phyloP scores from a whole-genome alignment of 2,888 invertebrate genomes.

The Diaphora mendica region DNA sequence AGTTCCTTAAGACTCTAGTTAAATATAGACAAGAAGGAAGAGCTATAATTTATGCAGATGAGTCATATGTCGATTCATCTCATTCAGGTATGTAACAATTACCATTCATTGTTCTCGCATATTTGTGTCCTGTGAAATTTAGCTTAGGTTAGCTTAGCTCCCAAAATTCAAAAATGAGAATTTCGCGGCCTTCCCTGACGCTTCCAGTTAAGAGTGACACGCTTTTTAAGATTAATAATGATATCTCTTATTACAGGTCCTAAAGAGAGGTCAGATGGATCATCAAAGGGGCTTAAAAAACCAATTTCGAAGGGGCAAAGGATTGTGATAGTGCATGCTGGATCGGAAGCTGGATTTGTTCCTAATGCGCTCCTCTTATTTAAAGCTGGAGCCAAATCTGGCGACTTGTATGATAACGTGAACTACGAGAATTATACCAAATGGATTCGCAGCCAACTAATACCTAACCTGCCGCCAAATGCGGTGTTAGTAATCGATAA shows the following conservation, averaged over 20 bases:
- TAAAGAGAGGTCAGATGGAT: no score
- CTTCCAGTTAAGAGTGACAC: no score
- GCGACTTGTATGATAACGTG: background rate
- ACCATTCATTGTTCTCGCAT: no score
- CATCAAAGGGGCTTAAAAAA: background rate
- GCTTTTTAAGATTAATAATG: no score
- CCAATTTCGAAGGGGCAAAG: background rate
- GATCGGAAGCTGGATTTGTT: conserved; percentile 3
- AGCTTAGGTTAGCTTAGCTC: no score
- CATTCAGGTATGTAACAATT: background rate
- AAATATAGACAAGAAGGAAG: conserved; percentile 4
- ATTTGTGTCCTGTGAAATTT: no score
- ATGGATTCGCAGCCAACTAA: background rate
- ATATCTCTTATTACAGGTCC: no score
- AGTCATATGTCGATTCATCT: background rate
- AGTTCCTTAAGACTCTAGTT: background rate
- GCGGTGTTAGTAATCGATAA: background rate
- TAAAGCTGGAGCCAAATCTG: background rate
- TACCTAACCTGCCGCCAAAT: background rate
- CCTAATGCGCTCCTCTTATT: background rate
- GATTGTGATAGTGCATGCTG: conserved; percentile 1
- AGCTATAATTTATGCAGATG: background rate
- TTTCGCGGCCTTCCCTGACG: no score
- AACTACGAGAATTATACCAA: background rate
- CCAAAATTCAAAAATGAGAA: no score